A percentile compares a stretch with the other conserved stretches of the same genome.
Conservation (phyloP, 2,113 vertebrate species). For the Strix uralensis region DNA sequence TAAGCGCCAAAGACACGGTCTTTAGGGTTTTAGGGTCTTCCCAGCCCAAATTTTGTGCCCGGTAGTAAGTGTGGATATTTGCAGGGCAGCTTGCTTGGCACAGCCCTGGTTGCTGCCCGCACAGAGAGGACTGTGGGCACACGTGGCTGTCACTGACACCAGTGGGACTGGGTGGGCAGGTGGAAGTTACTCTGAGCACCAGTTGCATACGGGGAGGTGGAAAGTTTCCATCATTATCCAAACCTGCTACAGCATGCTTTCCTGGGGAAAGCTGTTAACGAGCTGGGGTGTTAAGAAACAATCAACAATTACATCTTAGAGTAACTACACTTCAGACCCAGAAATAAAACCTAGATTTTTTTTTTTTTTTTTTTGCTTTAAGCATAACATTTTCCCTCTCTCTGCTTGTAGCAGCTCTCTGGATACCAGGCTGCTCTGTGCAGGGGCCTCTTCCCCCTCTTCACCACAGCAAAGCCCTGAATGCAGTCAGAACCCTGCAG, state of each 20-base stretch:
- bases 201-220: fast-evolving
- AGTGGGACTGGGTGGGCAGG: neutral
- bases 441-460: conserved; percentile 9
- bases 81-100: neutral
- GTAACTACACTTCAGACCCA: neutral
- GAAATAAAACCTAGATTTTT: neutral
- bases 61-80: fast-evolving
- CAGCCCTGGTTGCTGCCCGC: neutral
- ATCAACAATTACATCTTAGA: neutral
- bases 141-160: neutral
- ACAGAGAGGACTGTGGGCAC: neutral
- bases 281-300: neutral
- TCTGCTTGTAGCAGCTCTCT: neutral
- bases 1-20: fast-evolving
- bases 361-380: neutral
- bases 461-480: neutral
- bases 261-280: neutral
- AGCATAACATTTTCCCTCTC: neutral
- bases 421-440: neutral
- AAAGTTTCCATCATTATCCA: neutral
- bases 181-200: neutral
- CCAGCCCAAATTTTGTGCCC: neutral
- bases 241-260: neutral
- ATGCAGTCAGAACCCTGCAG: neutral
- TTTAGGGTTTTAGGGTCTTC: neutral